Base-by-base conservation (phyloP, 2,888 invertebrate genomes). In the Pseudanteris insignis region DNA sequence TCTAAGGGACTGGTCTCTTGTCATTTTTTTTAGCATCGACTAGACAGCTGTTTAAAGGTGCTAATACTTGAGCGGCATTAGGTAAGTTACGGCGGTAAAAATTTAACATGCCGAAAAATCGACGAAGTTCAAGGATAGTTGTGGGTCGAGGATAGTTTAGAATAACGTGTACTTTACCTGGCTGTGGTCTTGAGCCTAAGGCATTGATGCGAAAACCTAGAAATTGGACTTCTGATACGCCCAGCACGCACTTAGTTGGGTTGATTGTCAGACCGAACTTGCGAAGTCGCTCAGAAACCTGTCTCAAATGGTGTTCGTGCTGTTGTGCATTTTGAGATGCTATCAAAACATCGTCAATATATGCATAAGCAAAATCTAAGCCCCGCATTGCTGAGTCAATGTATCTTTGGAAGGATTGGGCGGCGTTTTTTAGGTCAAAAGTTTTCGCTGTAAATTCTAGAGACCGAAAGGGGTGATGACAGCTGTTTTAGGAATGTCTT, bases 181-280 rank as follows among this genome's bases (percentile, higher is more conserved):
- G 25, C 11, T 44, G 18, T 11, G 59, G 55, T 1, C n/a, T 11
- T 2, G 25, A 11, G 0, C 59, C 55, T 2, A n/a, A 1, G 0
- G 25, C 11, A 25, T 32, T 34, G 4, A 60, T 43, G 1, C 8
- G 10, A 11, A 43, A 53, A 0, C 59, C 55, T 1, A 64, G 36
- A 11, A 36, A 60, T 2, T 15, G n/a, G 0, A 77, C 57, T 18
- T 68, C 29, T 1, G 29, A 1, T 18, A 18, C 11, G 1, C 70
- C 72, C 47, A 78, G 74, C 1, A 50, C 47, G 37, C 76, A 78
- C 59, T 81, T 80, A 0, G 51, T 29, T 0, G 65, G 28, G 50
- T 79, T 53, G 9, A 71, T 59, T 4, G 10, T 29, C 2, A 44
- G 26, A 13, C 32, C 33, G 4, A 33, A 44, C 2, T 26, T n/a